Evolutionary conservation across 2,888 invertebrate genomes (phyloP), one percentile per base, ranked within the genome.

Genomic region (Julus scanicus): DNA sequence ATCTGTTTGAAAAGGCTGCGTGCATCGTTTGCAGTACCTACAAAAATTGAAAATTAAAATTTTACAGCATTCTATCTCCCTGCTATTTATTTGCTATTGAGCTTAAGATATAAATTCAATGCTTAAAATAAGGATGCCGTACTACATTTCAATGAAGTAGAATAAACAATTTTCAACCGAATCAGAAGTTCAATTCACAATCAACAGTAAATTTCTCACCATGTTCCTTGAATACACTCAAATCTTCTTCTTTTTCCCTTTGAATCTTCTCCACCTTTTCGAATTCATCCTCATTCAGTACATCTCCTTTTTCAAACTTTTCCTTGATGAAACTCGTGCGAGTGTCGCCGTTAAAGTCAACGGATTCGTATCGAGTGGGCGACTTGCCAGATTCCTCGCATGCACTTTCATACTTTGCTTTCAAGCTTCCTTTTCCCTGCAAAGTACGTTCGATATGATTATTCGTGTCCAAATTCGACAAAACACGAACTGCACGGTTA

Each of bases 341-440:
- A 17, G 87, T 4, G 94, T 94, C 88, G 94, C 92, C 57, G 94
- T 94, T 95, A 87, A 88, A 2, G 88, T 71, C n/a, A 80, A 84
- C 53, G 87, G 94, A 92, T 96, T 96, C 89, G 95, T 96, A 91
- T 96, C 96, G 90, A 95, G 94, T 0, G 40, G 90, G 88, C 39
- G 88, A 88, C 84, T 90, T 90, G 8, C 89, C 88, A 20, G 89
- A 89, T 44, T 89, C 89, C 89, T 90, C 90, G 37, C 97, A 96
- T 0, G 97, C 97, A 91, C 97, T 97, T 91, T 97, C 97, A 92
- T 97, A 97, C 94, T 96, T 95, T 91, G 97, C 97, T 92, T 97
- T 97, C 93, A 97, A 96, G 91, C 96, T 96, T 0, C 95, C 96
- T 93, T 97, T 97, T 15, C 97, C 97, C 95, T 96, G 92, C 20